A percentile compares a stretch with the other conserved stretches of the same genome.
Evolutionary conservation across 2,888 invertebrate genomes (phyloP).

Genomic region (Tromatobia lineatoria): DNA sequence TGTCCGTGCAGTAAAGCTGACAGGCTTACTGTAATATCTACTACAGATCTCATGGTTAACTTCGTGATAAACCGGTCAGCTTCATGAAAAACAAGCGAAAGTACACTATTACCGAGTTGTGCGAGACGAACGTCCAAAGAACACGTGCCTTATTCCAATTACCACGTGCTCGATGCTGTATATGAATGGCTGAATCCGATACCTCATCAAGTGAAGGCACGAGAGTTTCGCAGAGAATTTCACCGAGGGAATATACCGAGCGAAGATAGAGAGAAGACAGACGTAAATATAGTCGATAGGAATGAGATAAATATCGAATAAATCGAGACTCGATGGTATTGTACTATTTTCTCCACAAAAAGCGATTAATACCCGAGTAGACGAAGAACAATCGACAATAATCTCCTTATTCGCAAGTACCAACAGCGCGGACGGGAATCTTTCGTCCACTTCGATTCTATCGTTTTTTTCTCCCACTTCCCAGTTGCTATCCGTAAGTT

Average conservation of each 20-base stretch:
- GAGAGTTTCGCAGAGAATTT: constrained; percentile 25
- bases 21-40: background rate
- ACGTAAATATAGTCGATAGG: constrained; percentile 24
- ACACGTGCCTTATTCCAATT: constrained; percentile 58
- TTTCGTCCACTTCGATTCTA: constrained; percentile 58
- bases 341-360: constrained; percentile 34
- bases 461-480: constrained; percentile 17
- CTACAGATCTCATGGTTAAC: background rate
- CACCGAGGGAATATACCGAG: constrained; percentile 5
- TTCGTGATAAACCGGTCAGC: constrained; percentile 17
- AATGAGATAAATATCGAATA: constrained; percentile 27
- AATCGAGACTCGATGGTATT: constrained; percentile 13
- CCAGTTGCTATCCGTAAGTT: constrained; percentile 1
- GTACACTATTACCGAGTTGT: constrained; percentile 6
- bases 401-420: constrained; percentile 74
- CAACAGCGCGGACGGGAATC: constrained; percentile 23
- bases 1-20: constrained; percentile 11
- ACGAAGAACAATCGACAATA: constrained; percentile 79
- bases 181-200: constrained; percentile 45
- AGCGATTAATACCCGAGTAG: constrained; percentile 41
- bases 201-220: constrained; percentile 30
- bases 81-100: background rate
- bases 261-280: background rate
- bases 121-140: constrained; percentile 28
- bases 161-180: constrained; percentile 25